phyloP scores from a whole-genome alignment of 2,888 invertebrate genomes.

The Andrena marginata region DNA sequence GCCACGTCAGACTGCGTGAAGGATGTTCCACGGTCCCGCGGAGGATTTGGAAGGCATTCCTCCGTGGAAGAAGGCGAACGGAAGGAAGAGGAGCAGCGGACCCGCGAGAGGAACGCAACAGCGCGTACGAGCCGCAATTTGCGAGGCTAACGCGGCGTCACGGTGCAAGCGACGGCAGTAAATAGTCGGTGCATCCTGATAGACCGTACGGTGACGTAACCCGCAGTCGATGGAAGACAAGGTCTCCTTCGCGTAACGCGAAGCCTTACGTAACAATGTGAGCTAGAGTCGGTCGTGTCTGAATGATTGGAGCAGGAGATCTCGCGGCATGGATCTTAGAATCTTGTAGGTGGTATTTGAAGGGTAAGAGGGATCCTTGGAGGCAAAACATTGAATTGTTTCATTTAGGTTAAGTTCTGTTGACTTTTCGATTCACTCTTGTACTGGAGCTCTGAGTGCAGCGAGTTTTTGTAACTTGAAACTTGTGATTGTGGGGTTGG shows the following conservation, averaged over 20 bases:
- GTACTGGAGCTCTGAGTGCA: too few species aligned
- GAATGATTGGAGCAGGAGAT: constrained; percentile 50
- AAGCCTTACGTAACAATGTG: constrained; percentile 63
- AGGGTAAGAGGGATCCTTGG: constrained; percentile 22
- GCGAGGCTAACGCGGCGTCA: constrained; percentile 23
- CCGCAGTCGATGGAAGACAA: constrained; percentile 65
- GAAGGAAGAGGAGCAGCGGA: background rate
- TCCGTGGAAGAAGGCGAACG: too few species aligned
- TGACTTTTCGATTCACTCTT: too few species aligned
- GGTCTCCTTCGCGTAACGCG: constrained; percentile 70
- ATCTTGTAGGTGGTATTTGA: background rate
- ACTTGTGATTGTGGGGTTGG: too few species aligned
- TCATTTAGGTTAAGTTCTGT: too few species aligned
- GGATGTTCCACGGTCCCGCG: too few species aligned
- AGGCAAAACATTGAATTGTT: too few species aligned
- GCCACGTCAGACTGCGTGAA: too few species aligned
- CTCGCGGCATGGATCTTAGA: background rate
- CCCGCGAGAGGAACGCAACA: background rate
- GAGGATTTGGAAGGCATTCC: too few species aligned
- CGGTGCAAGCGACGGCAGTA: constrained; percentile 18
- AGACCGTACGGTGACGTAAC: constrained; percentile 59
- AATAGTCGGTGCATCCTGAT: constrained; percentile 44
- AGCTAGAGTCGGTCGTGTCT: constrained; percentile 50
- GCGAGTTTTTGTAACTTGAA: too few species aligned
- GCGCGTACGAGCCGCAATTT: constrained; percentile 25